Conservation (phyloP, 92 coral and sea anemone species). For the Epizoanthus scotinus region DNA sequence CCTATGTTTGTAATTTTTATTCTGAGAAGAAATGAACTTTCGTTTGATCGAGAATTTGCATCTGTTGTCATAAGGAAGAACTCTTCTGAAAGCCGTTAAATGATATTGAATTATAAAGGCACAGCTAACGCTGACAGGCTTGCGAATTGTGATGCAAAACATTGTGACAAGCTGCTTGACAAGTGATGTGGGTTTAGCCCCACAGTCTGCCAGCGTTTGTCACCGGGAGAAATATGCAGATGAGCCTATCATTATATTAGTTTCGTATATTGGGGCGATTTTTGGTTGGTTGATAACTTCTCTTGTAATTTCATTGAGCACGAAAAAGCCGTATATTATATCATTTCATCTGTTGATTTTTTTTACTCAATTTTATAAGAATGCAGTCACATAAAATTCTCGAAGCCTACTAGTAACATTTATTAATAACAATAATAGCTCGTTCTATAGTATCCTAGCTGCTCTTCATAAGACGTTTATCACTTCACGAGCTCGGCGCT, state of each 20-base stretch:
- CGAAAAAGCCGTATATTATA: neutral
- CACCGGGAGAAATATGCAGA: conserved; percentile 13
- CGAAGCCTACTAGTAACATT: neutral
- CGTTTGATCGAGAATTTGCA: neutral
- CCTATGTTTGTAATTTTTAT: neutral
- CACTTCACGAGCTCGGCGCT: neutral
- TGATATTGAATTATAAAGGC: neutral
- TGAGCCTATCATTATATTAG: conserved; percentile 3
- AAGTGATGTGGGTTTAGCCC: neutral
- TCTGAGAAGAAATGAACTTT: neutral
- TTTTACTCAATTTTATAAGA: neutral
- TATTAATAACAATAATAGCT: neutral
- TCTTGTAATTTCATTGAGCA: neutral
- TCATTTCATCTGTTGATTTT: neutral
- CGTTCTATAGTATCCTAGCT: neutral
- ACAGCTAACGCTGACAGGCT: conserved; percentile 14
- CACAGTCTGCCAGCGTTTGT: neutral
- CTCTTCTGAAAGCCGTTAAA: neutral
- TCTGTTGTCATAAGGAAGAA: neutral
- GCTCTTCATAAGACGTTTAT: neutral
- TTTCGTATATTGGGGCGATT: neutral
- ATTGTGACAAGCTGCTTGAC: neutral
- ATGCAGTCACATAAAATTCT: neutral
- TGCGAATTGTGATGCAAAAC: conserved; percentile 3
- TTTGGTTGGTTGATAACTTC: neutral